A percentile compares a stretch with the other conserved stretches of the same genome.
Evolutionary conservation across 2,888 invertebrate genomes (phyloP).

Genomic region (Tiliacea citrago): DNA sequence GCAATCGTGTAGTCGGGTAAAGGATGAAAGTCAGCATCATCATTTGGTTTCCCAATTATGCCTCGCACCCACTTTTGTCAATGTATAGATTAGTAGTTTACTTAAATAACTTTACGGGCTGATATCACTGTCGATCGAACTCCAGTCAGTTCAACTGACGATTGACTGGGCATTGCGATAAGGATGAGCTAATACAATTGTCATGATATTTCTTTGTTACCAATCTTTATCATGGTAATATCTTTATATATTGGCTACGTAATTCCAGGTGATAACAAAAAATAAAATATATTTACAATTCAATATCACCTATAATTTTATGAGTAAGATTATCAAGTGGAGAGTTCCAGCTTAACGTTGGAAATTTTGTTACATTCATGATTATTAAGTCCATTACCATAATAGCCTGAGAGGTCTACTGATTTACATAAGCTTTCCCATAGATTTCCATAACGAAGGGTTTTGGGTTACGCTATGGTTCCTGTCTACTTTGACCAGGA

Average conservation of each 20-base stretch:
- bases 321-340: constrained; percentile 6
- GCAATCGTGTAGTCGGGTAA: background rate
- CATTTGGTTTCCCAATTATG: background rate
- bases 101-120: background rate
- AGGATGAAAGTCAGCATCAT: background rate
- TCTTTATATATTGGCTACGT: too few species aligned
- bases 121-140: background rate
- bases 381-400: constrained; percentile 24
- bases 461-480: constrained; percentile 8
- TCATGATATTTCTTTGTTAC: constrained; percentile 4
- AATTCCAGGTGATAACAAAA: too few species aligned
- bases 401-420: constrained; percentile 1
- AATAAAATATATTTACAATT: too few species aligned
- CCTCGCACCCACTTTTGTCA: background rate
- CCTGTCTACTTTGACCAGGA: constrained; percentile 8
- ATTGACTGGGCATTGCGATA: background rate
- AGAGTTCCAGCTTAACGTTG: background rate
- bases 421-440: constrained; percentile 34
- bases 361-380: constrained; percentile 7
- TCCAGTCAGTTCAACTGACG: background rate
- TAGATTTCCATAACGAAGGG: constrained; percentile 41
- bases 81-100: background rate
- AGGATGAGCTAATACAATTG: background rate
- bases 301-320: constrained; percentile 9
- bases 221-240: constrained; percentile 2